These are phyloP conservation scores for Philaenus spumarius DNA, from an alignment of 1,140 invertebrate genomes.

Conservation along the genomic window DNA sequence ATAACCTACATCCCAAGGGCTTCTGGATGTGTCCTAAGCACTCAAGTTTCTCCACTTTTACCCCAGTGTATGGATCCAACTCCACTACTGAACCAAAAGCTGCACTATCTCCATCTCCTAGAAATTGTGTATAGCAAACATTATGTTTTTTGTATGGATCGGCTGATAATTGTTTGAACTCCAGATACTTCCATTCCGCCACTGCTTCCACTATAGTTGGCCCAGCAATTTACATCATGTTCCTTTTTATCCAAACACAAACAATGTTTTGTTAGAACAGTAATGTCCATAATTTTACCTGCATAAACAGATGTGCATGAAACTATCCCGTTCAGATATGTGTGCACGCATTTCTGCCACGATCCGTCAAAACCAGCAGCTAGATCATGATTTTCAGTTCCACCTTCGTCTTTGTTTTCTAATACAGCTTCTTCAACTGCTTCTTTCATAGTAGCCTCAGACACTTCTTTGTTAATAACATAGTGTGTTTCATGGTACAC, in stretches of 20 bases:
- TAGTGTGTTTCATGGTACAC: background rate
- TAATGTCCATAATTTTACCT: slow-evolving; percentile 22
- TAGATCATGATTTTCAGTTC: slow-evolving; percentile 6
- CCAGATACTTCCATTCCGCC: slow-evolving; percentile 27
- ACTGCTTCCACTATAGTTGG: slow-evolving; percentile 25
- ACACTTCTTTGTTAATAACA: background rate
- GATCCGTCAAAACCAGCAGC: slow-evolving; percentile 22
- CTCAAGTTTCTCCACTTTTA: slow-evolving; percentile 23
- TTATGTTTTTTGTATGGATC: slow-evolving; percentile 19
- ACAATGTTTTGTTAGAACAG: slow-evolving; percentile 22
- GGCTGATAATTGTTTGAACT: slow-evolving; percentile 22
- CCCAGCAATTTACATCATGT: slow-evolving; percentile 19
- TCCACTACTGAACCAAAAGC: slow-evolving; percentile 5
- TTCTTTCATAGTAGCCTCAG: background rate
- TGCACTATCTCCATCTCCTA: slow-evolving; percentile 25
- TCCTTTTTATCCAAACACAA: slow-evolving; percentile 14
- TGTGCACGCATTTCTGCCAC: slow-evolving; percentile 20
- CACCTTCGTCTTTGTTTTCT: background rate
- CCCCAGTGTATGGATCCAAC: slow-evolving; percentile 17
- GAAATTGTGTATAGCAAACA: slow-evolving; percentile 23
- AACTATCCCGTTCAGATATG: slow-evolving; percentile 17
- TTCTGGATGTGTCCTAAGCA: slow-evolving; percentile 24
- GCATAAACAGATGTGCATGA: slow-evolving; percentile 17
- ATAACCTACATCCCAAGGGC: slow-evolving; percentile 17
- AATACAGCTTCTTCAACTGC: slow-evolving; percentile 10